phyloP scores from a whole-genome alignment of 2,113 vertebrate genomes.

The Peucedramus taeniatus region DNA sequence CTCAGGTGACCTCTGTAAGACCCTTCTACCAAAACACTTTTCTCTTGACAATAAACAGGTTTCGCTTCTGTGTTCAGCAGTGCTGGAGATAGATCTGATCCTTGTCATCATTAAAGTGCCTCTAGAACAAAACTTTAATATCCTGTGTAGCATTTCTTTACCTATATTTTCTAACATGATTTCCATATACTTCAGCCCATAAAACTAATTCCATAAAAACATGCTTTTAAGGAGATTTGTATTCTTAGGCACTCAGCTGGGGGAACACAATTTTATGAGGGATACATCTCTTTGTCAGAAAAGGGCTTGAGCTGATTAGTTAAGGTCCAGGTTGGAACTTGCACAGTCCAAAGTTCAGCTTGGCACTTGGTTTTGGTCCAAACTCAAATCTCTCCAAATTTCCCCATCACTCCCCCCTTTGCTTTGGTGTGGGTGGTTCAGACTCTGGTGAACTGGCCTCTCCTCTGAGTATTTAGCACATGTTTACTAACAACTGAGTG shows the following conservation, averaged over 20 bases:
- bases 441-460: background rate
- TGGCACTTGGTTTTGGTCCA: background rate
- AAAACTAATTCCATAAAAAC: background rate
- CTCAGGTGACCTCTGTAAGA: background rate
- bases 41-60: background rate
- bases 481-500: background rate
- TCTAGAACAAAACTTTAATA: background rate
- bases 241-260: background rate
- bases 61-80: background rate
- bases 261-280: background rate
- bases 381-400: background rate
- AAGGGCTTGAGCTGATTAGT: background rate
- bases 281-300: background rate
- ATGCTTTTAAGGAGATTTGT: background rate
- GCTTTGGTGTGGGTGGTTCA: background rate
- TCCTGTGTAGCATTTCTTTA: background rate
- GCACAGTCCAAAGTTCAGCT: background rate
- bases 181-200: background rate
- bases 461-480: rapidly evolving
- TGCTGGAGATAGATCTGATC: background rate
- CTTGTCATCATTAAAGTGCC: background rate
- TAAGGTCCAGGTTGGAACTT: background rate
- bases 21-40: background rate
- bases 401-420: background rate
- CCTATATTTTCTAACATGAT: background rate